Evolutionary conservation across 2,113 vertebrate genomes (phyloP), one percentile per base, ranked within the genome.

Genomic region (Bubo blakistoni): DNA sequence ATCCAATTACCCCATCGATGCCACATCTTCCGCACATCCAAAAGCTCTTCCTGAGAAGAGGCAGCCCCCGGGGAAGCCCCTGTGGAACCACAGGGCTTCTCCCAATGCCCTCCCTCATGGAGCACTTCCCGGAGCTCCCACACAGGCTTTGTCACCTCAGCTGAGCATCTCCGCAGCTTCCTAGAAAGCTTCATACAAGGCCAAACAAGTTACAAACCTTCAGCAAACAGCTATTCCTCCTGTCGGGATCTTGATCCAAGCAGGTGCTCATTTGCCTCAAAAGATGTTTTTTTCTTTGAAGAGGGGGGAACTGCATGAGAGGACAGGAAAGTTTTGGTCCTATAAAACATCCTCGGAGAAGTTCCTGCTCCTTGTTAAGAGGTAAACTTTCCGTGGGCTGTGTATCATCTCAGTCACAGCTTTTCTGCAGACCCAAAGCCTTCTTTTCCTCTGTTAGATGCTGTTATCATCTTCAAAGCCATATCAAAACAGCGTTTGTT

Each of bases 401-500:
- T 71, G 93, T 97, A 97, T 98, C 98, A 91, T 61, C 98, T 98
- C 98, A 98, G 97, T 98, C 98, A 98, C 94, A 94, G 76, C 98
- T 98, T 98, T 97, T 96, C 88, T 96, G 86, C 96, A 92, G 97
- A 97, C 97, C 96, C 93, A 96, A 97, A 97, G 98, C 98, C 97
- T 96, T 92, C 96, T 98, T 98, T 97, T 98, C 96, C 98, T 97
- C 98, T 97, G 97, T 98, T 98, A 98, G 98, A 96, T 96, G 98
- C 98, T 97, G 98, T 99, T 99, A 99, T 98, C 98, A 97, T 98
- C 98, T 98, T 99, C 99, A 99, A 99, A 99, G 98, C 97, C 97
- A 93, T 98, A 99, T 98, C 99, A 98, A 98, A 98, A 98, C 98
- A 97, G 96, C 97, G 98, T 99, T 99, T 99, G 99, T 99, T 99